Conservation (phyloP, 1,140 invertebrate species). For the Dinoponera quadriceps region DNA sequence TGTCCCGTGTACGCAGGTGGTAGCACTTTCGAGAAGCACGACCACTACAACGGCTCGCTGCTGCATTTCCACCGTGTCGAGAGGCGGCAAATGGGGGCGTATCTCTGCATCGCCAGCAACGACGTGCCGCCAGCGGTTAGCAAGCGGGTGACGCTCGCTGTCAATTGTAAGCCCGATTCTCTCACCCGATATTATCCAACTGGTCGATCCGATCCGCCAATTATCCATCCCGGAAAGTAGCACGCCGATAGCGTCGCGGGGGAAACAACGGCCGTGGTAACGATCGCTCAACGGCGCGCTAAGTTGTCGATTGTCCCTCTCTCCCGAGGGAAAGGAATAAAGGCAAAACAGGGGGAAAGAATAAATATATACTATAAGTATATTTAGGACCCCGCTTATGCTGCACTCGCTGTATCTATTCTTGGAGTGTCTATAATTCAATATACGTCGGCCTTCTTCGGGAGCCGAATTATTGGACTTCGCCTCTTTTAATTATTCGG, state of each 20-base stretch:
- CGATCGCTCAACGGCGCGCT: neutral
- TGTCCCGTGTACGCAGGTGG: conserved; percentile 69
- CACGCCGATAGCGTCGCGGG: conserved; percentile 12
- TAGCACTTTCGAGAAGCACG: conserved; percentile 67
- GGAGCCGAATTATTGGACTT: no score
- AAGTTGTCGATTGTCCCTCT: neutral
- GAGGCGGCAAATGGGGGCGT: conserved; percentile 94
- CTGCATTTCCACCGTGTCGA: conserved; percentile 92
- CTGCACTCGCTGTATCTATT: no score
- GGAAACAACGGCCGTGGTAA: neutral
- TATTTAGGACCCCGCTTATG: no score
- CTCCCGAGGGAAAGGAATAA: neutral
- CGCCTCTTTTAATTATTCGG: no score
- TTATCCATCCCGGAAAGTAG: conserved; percentile 51
- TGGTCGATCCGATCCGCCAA: conserved; percentile 38
- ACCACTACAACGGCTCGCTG: conserved; percentile 89
- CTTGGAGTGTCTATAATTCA: no score
- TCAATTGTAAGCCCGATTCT: conserved; percentile 91
- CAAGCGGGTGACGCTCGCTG: conserved; percentile 93
- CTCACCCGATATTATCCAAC: neutral
- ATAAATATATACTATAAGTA: no score
- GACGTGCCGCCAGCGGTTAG: conserved; percentile 95
- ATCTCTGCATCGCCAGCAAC: conserved; percentile 95
- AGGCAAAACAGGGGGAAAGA: neutral
- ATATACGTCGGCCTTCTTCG: no score